A percentile compares a stretch with the other conserved stretches of the same genome.
These are phyloP conservation scores for Sycobia sp. DNA, from an alignment of 1,140 invertebrate species.

Conservation along the genomic window DNA sequence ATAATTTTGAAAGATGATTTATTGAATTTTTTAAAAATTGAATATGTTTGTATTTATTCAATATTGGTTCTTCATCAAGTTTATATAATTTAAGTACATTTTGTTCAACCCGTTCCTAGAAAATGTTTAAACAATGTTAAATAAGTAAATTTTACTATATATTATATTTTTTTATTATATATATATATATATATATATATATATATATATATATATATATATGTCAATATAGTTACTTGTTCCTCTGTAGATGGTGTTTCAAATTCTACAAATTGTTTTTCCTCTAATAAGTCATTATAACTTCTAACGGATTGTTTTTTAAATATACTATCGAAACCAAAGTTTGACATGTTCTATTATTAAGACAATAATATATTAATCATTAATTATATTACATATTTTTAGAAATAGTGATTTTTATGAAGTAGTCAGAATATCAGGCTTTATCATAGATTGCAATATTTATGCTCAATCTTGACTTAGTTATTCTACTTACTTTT, in stretches of 20 bases:
- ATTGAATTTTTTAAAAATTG: conserved; percentile 75
- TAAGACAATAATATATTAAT: too few relatives aligned
- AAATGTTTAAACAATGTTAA: conserved; percentile 8
- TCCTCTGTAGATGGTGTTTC: conserved; percentile 37
- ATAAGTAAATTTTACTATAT: too few relatives aligned
- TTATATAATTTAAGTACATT: conserved; percentile 69
- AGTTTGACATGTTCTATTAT: conserved; percentile 39
- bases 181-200: background rate
- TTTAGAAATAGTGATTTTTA: too few relatives aligned
- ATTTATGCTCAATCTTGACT: too few relatives aligned
- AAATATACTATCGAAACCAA: conserved; percentile 35
- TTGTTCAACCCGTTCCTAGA: conserved; percentile 71
- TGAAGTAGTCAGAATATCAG: too few relatives aligned
- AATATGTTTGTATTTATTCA: conserved; percentile 71
- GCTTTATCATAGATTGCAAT: too few relatives aligned
- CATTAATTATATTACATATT: too few relatives aligned
- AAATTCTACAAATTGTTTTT: conserved; percentile 35
- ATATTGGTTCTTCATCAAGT: conserved; percentile 64
- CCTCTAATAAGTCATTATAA: conserved; percentile 30
- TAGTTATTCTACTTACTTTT: too few relatives aligned
- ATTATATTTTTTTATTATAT: background rate
- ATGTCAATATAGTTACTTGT: conserved; percentile 35
- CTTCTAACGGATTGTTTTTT: conserved; percentile 33
- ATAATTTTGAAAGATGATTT: conserved; percentile 68
- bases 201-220: background rate